Evolutionary conservation across 2,797 vertebrate species (phyloP), one percentile per base, ranked within the genome.

Genomic region (Brotula barbata): DNA sequence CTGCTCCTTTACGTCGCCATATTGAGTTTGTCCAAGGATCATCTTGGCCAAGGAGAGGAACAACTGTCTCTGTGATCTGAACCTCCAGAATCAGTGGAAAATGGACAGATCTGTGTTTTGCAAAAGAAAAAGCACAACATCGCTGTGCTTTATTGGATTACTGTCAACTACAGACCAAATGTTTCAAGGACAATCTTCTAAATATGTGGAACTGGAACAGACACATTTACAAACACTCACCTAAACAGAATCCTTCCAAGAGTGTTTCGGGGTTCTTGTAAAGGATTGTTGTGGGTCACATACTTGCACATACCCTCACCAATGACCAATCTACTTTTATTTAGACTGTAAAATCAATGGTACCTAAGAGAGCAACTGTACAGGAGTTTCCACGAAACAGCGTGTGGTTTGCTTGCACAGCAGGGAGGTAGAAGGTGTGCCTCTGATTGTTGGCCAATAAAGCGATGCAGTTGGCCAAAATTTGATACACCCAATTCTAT

Each of bases 401-500:
- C 44, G 25, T 39, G 51, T 45, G 70, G 71, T 80, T 75, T 66
- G 66, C 44, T 61, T 36, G 41, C 64, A 61, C 71, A 72, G 67
- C 69, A 56, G 67, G 77, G 57, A 51, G 14, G 36, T 58, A 67
- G 40, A 64, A 50, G 48, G 25, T 8, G 2, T 60, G 57, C 52
- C 47, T 75, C 78, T 77, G 73, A 82, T 78, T 78, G 40, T 56
- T 77, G 78, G 78, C 65, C 51, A 44, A 44, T n/a, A 46, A 33
- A 40, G 49, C 58, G 19, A 60, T 48, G 42, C 54, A 72, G 28
- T 46, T 54, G 23, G 57, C 81, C 81, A 84, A 69, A 67, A 73
- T 76, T 11, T 47, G 67, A 81, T 79, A 66, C 86, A 74, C 44
- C 61, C 53, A 75, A 78, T 73, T 77, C 63, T 81, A 62, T 75